These are phyloP conservation scores for Dinocampus coccinellae DNA, from an alignment of 2,888 invertebrate species.

Conservation along the genomic window DNA sequence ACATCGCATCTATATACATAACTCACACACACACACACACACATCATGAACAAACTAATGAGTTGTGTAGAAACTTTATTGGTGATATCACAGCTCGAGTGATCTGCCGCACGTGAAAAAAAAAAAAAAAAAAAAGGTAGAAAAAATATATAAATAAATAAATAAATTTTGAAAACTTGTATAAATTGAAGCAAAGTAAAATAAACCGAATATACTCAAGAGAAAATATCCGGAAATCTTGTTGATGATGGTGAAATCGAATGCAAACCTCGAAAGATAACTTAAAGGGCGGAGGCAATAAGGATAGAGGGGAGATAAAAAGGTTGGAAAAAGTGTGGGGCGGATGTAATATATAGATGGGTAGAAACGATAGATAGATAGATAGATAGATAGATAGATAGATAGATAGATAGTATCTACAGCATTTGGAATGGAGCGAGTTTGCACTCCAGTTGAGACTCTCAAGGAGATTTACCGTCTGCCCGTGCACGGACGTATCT, in stretches of 20 bases:
- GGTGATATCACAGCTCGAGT: background rate
- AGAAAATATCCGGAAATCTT: background rate
- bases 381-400: constrained; percentile 29
- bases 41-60: background rate
- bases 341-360: background rate
- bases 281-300: background rate
- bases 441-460: constrained; percentile 36
- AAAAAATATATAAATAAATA: background rate
- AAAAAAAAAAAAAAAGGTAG: background rate
- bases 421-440: constrained; percentile 31
- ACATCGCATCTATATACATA: background rate
- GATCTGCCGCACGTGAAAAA: background rate
- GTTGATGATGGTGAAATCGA: background rate
- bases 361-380: background rate
- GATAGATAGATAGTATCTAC: constrained; percentile 30
- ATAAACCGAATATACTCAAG: background rate
- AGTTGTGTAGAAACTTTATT: background rate
- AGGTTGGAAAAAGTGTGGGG: background rate
- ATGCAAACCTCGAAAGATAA: background rate
- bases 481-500: constrained; percentile 37
- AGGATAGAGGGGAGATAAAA: background rate
- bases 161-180: background rate
- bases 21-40: background rate
- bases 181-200: background rate
- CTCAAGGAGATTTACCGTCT: constrained; percentile 40